Evolutionary conservation across 2,113 vertebrate species (phyloP).

Genomic region (Ascaphus truei): DNA sequence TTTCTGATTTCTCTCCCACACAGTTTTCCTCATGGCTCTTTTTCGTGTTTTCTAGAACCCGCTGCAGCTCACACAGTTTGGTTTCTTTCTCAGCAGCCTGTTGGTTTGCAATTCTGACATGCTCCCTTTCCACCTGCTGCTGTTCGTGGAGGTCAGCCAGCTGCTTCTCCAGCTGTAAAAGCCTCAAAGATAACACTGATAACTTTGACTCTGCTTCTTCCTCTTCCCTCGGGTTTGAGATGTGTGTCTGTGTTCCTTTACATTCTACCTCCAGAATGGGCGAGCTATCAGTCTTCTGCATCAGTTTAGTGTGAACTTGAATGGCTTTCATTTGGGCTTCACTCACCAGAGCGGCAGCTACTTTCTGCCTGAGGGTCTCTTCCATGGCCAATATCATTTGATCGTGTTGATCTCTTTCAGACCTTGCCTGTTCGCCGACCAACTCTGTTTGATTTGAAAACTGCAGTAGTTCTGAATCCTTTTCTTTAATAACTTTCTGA

Average conservation of each 20-base stretch:
- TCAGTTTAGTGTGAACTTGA: constrained; percentile 56
- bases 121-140: constrained; percentile 75
- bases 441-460: constrained; percentile 62
- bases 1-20: constrained; percentile 15
- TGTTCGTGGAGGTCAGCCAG: constrained; percentile 63
- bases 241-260: constrained; percentile 10
- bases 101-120: constrained; percentile 69
- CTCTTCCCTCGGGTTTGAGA: constrained; percentile 2
- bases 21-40: constrained; percentile 36
- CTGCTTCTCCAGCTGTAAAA: constrained; percentile 73
- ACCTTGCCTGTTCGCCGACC: constrained; percentile 58
- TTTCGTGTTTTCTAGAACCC: constrained; percentile 63
- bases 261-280: constrained; percentile 34
- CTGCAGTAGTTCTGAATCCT: constrained; percentile 65
- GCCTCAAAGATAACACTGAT: constrained; percentile 63
- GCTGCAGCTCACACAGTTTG: constrained; percentile 67
- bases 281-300: constrained; percentile 10
- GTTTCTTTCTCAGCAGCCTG: constrained; percentile 74
- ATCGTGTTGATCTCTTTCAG: constrained; percentile 57
- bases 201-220: constrained; percentile 51
- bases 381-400: constrained; percentile 67
- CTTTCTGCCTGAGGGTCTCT: constrained; percentile 71
- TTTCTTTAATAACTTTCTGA: constrained; percentile 61
- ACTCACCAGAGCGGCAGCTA: constrained; percentile 70
- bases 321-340: constrained; percentile 76